Evolutionary conservation across 1,140 invertebrate genomes (phyloP).

Genomic region (Procambarus virginalis): DNA sequence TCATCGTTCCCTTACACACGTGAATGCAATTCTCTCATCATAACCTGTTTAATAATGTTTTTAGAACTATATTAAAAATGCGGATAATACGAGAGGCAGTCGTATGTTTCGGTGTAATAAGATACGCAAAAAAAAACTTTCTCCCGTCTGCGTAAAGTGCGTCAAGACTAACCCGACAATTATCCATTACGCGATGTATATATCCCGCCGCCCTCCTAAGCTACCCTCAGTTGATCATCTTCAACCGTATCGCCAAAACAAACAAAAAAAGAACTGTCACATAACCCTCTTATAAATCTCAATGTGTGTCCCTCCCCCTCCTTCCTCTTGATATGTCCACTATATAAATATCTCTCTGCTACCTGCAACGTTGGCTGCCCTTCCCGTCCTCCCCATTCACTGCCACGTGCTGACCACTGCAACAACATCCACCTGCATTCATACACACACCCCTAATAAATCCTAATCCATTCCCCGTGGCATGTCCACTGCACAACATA

Average conservation of each 20-base stretch:
- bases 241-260: background rate
- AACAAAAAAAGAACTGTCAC: background rate
- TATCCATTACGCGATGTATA: too few species aligned
- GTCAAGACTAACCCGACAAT: too few species aligned
- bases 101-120: too few species aligned
- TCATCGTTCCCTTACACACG: too few species aligned
- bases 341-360: constrained; percentile 22
- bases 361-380: constrained; percentile 2
- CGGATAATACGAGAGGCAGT: too few species aligned
- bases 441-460: constrained; percentile 37
- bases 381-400: background rate
- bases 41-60: too few species aligned
- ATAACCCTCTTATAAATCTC: background rate
- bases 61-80: too few species aligned
- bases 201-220: background rate
- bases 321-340: background rate
- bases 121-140: too few species aligned
- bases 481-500: constrained; percentile 44
- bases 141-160: too few species aligned
- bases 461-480: constrained; percentile 38
- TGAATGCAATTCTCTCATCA: too few species aligned
- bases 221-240: background rate
- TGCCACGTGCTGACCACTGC: constrained; percentile 45
- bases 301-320: background rate
- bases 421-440: constrained; percentile 54